Evolutionary conservation across 1,140 invertebrate species (phyloP), one percentile per base, ranked within the genome.

Genomic region (Drosophila burlai): DNA sequence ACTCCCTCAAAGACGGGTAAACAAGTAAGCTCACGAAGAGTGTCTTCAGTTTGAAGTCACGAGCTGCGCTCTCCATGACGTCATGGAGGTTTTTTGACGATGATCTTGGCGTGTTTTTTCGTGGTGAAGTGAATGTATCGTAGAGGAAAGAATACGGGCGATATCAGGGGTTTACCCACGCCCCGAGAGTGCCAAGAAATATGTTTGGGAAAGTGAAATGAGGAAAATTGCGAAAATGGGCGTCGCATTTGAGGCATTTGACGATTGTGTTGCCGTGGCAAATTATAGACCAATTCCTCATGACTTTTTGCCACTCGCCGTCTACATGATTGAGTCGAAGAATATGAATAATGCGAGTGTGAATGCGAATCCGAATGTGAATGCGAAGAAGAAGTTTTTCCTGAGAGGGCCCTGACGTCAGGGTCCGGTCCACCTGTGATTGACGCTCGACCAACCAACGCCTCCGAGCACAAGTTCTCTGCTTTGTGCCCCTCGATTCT

Each of bases 391-490:
- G 59, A 34, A 16, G 58, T n/a, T 66, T 63, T 77, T 43, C 49
- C 16, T 63, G 24, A 29, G 21, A 38, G 18, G 45, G 62, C 29
- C 55, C 81, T 87, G 84, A 87, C 84, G 84, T 87, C 84, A 87
- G 65, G 43, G 18, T 78, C 46, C 69, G 43, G 18, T 78, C 46
- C 77, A 89, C 81, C 84, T 87, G 81, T 84, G 77, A 84, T 81
- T 87, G 83, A 87, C 84, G 71, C 74, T 54, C 64, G 31, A 52
- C 54, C 59, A 65, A 69, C 67, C 59, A 65, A 75, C 67, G 68
- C 75, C 74, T 63, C 63, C 43, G 58, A 18, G 29, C 29, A n/a
- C 7, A 18, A 55, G 42, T 21, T 52, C 18, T 59, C 26, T 67
- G 73, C 42, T 45, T 26, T 21, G 31, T 59, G 50, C 26, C 24